Conservation (phyloP, 2,113 vertebrate genomes). For the Acanthisitta chloris region DNA sequence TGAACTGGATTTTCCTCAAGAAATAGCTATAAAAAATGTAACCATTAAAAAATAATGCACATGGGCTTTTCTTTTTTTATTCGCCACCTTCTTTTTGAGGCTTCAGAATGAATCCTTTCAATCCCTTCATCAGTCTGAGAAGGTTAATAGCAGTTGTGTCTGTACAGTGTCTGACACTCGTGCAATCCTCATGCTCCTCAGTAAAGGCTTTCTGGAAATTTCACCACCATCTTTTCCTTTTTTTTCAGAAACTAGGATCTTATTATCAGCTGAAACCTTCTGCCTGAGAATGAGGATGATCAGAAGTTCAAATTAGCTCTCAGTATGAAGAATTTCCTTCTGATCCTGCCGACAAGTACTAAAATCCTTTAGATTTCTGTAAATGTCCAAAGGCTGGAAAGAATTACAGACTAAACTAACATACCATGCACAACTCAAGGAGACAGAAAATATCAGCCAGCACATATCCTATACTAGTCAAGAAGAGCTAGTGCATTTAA, state of each 20-base stretch:
- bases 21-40: neutral
- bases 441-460: neutral
- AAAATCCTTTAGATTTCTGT: neutral
- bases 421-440: neutral
- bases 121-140: neutral
- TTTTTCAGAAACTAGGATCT: neutral
- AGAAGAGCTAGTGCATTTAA: neutral
- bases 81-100: neutral
- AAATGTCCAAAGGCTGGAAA: neutral
- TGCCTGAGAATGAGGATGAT: neutral
- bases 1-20: neutral
- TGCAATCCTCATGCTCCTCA: fast-evolving
- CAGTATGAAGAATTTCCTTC: neutral
- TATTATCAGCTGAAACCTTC: neutral
- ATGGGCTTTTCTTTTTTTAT: neutral
- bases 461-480: neutral
- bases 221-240: neutral
- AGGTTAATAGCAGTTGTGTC: neutral
- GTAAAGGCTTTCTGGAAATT: neutral
- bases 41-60: neutral
- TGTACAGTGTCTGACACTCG: neutral
- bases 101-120: neutral
- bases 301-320: neutral
- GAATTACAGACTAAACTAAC: neutral
- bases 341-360: neutral